Conservation (phyloP, 2,888 invertebrate species). For the Phytoseiulus persimilis region DNA sequence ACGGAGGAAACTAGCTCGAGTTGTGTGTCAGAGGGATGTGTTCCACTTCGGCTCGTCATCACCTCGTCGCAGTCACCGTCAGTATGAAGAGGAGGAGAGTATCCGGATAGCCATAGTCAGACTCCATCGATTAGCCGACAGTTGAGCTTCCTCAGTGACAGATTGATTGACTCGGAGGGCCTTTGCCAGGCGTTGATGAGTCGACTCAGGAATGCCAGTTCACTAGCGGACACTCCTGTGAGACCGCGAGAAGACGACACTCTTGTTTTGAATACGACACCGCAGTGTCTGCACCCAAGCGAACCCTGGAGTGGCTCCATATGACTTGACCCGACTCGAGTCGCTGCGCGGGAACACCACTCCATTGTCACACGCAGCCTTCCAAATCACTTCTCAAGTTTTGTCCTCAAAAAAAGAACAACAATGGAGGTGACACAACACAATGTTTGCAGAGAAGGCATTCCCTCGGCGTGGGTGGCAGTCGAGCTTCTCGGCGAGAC, state of each 20-base stretch:
- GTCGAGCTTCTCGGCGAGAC: neutral
- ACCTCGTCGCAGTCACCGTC: too few species aligned
- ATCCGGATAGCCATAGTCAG: too few species aligned
- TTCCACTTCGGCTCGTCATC: too few species aligned
- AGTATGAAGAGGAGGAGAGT: too few species aligned
- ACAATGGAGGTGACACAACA: neutral
- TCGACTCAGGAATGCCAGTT: neutral
- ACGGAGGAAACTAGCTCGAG: too few species aligned
- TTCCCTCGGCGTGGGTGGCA: neutral
- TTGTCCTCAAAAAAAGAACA: neutral
- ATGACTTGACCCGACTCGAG: neutral
- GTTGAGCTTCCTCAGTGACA: neutral
- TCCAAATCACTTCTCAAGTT: neutral
- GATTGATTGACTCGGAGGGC: neutral
- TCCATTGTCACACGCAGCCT: neutral
- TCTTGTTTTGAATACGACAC: neutral
- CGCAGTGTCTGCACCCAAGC: neutral
- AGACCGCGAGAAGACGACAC: neutral
- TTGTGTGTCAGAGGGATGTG: too few species aligned
- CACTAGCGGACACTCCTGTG: neutral
- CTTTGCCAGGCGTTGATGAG: neutral
- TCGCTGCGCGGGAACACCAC: neutral
- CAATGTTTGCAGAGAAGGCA: neutral
- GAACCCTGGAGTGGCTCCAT: neutral
- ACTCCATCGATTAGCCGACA: too few species aligned